Base-by-base conservation (phyloP, 1,140 invertebrate genomes). In the Hylyphantes graminicola region DNA sequence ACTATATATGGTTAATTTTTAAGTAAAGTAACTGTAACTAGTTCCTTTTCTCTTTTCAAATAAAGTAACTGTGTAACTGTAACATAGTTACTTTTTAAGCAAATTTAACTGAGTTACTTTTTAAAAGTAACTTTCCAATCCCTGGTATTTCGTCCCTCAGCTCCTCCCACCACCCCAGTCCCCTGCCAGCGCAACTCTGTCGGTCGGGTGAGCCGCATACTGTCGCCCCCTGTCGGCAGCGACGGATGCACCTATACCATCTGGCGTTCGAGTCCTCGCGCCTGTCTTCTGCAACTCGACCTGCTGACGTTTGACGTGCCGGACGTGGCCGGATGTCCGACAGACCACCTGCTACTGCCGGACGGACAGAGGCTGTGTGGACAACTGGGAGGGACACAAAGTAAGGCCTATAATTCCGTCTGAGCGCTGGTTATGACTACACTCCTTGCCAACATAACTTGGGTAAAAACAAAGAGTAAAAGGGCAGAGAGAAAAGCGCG, bases 361-460 rank as follows among this genome's bases (percentile, higher is more conserved):
- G 65, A 70, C 15, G 82, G 82, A 19, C 73, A 68, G 11, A 67
- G 21, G 7, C n/a, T 85, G 21, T 85, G 82, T 7, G 82, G 82
- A 9, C 35, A 53, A 11, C 35, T 77, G 4, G 74, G 74, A 7
- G 73, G 73, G 15, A 85, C 7, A 4, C 59, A 59, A 85, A 85
- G 82, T 85, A 51, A 85, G 74, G 12, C 2, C 17, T 4, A 35
- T 2, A 35, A 35, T 2, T 35, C 35, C 35, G 1, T 35, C 35
- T 35, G 5, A 35, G 35, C 35, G 35, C 35, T 35, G n/a, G n/a
- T n/a, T n/a, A n/a, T n/a, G n/a, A n/a, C n/a, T n/a, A n/a, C n/a
- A n/a, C n/a, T n/a, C n/a, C n/a, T n/a, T n/a, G n/a, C n/a, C n/a
- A n/a, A n/a, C n/a, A n/a, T n/a, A n/a, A n/a, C n/a, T n/a, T n/a